A percentile compares a stretch with the other conserved stretches of the same genome.
Conservation (phyloP, 2,113 vertebrate genomes). For the Mustelus asterias region DNA sequence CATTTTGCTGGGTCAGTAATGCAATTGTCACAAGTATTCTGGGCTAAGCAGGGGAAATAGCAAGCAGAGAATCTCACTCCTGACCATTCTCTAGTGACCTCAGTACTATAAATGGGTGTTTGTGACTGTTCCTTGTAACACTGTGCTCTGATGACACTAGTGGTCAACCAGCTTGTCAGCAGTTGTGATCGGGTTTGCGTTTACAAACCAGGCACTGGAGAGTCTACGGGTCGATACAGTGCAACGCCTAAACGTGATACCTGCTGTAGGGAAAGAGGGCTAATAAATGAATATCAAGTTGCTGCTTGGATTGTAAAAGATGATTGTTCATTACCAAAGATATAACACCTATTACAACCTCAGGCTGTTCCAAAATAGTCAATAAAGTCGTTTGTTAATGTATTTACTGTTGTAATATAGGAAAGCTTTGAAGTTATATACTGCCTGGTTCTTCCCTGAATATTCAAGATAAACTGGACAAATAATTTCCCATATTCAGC, state of each 20-base stretch:
- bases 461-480: not conserved
- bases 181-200: not conserved
- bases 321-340: not conserved
- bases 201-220: not conserved
- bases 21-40: not conserved
- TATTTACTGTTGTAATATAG: not conserved
- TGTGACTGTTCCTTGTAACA: not conserved
- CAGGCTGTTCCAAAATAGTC: not conserved
- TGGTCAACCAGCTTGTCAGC: not conserved
- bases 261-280: not conserved
- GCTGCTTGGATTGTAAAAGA: not conserved
- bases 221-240: not conserved
- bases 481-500: not conserved
- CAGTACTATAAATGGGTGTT: not conserved
- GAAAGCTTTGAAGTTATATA: not conserved
- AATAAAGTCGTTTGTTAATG: not conserved
- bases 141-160: not conserved
- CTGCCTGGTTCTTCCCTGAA: not conserved
- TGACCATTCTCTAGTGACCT: not conserved
- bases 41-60: not conserved
- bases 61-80: not conserved
- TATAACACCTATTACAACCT: not conserved
- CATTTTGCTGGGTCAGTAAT: not conserved
- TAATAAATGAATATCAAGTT: not conserved
- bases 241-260: not conserved